A percentile compares a stretch with the other conserved stretches of the same genome.
Evolutionary conservation across 2,888 invertebrate species (phyloP).

Genomic region (Coenonympha glycerion): DNA sequence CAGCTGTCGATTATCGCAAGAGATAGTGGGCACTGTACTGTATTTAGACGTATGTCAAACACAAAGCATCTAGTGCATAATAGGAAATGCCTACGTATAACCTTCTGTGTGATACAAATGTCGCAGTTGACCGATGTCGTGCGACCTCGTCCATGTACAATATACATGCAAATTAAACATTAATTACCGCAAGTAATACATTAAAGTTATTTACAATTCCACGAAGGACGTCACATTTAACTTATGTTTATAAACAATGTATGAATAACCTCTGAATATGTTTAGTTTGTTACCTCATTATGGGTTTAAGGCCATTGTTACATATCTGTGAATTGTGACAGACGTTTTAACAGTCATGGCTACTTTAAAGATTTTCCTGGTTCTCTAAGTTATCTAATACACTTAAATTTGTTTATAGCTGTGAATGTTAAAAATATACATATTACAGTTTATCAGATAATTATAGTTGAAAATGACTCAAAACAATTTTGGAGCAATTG

Average conservation of each 20-base stretch:
- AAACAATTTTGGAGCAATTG: not conserved
- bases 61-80: conserved; percentile 13
- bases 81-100: conserved; percentile 17
- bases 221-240: conserved; percentile 14
- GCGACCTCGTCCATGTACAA: conserved; percentile 21
- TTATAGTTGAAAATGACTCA: not conserved
- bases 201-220: conserved; percentile 18
- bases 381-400: not conserved
- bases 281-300: not conserved
- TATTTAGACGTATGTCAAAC: not conserved
- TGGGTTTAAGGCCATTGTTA: not conserved
- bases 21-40: too few relatives aligned
- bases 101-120: conserved; percentile 15
- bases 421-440: too few relatives aligned
- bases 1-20: too few relatives aligned
- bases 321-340: not conserved
- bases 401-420: too few relatives aligned
- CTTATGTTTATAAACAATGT: conserved; percentile 21
- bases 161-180: conserved; percentile 21
- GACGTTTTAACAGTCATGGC: not conserved
- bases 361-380: not conserved
- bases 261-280: conserved; percentile 10
- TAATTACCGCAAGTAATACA: conserved; percentile 18
- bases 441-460: too few relatives aligned
- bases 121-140: conserved; percentile 19